A percentile compares a stretch with the other conserved stretches of the same genome.
These are phyloP conservation scores for Lordiphosa mommai DNA, from an alignment of 1,140 invertebrate genomes.

Conservation along the genomic window DNA sequence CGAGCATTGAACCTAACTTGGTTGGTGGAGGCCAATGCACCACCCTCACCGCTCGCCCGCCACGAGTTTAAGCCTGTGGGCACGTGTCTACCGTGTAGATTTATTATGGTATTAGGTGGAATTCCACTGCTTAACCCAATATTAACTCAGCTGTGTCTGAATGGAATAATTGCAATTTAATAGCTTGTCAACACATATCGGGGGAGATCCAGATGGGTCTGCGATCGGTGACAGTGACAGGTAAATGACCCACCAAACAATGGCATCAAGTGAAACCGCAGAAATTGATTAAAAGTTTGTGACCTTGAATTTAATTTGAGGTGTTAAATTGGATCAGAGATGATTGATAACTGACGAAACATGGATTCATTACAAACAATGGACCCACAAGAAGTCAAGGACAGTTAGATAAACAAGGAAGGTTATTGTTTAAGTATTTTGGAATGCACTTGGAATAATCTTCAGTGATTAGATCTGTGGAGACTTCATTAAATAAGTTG, in stretches of 20 bases:
- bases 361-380: too few species aligned
- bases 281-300: too few species aligned
- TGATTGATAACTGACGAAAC: too few species aligned
- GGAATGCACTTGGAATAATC: too few species aligned
- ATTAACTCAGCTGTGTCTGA: conserved; percentile 51
- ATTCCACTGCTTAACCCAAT: conserved; percentile 40
- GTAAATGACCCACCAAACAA: background rate
- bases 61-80: background rate
- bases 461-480: too few species aligned
- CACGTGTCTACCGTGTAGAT: background rate
- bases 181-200: conserved; percentile 41
- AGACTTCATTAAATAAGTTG: too few species aligned
- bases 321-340: too few species aligned
- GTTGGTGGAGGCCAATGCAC: background rate
- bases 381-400: too few species aligned
- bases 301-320: too few species aligned
- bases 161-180: conserved; percentile 57
- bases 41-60: background rate
- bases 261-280: too few species aligned
- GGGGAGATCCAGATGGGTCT: background rate
- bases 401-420: too few species aligned
- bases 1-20: conserved; percentile 26
- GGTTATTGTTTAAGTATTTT: too few species aligned
- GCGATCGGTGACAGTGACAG: conserved; percentile 1
- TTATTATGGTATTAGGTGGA: conserved; percentile 4